Base-by-base conservation (phyloP, 1,140 invertebrate genomes). In the Drosophila truncata region DNA sequence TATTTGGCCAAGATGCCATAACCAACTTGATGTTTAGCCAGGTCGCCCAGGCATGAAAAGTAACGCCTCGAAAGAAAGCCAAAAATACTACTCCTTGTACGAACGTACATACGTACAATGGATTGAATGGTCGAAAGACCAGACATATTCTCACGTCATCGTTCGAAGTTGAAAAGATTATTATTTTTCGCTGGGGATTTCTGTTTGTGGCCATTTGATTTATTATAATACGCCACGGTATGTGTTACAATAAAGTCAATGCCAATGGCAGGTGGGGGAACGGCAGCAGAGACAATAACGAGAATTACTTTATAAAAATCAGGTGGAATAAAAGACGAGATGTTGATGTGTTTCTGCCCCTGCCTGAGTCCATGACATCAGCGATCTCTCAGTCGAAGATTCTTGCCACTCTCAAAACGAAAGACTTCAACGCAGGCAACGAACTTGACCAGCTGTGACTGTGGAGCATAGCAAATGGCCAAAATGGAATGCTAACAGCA, bases 201-300 rank as follows among this genome's bases (percentile, higher is more conserved):
- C 23, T 62, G 52, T 44, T 20, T 66, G 63, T 37, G 46, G 47
- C 37, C 37, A 49, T 78, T 78, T 87, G 84, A 87, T 87, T 88
- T 87, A 87, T 90, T 80, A 64, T 58, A 82, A 79, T 69, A 73
- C 69, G 70, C 58, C 62, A 49, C 42, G 80, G 80, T 86, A 70
- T 82, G 55, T 75, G 84, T 78, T 84, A 87, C 84, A 87, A 87
- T 88, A 80, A 88, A 87, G 44, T 88, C 84, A 90, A 84, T 80
- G 85, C 63, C 85, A 90, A 84, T 80, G 85, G 60, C 84, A 74
- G 62, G 27, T 46, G 63, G 52, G 49, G 31, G 27, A 63, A 50
- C 27, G 37, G 16, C 23, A 11, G 14, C 18, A 64, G 6, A 50
- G 57, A 72, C 33, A 65, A 70, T 39, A 63, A 54, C n/a, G 29